Evolutionary conservation across 1,140 invertebrate species (phyloP).

Genomic region (Plutomurus gul): DNA sequence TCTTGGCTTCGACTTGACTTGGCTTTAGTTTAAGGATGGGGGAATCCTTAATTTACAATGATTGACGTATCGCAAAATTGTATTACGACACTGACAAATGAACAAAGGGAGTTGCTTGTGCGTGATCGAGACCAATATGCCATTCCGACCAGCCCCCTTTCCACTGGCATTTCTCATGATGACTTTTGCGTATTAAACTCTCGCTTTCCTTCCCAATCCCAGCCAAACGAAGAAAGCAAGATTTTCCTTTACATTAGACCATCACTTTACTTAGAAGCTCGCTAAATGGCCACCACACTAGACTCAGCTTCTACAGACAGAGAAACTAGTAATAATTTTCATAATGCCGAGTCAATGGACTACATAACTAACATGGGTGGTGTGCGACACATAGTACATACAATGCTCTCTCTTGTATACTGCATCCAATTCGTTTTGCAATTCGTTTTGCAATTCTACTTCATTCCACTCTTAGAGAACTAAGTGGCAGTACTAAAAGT

Average conservation of each 20-base stretch:
- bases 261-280: neutral
- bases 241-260: neutral
- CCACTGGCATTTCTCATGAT: constrained; percentile 17
- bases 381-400: neutral
- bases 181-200: constrained; percentile 17
- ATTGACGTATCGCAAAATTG: constrained; percentile 50
- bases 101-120: constrained; percentile 42
- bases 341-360: no score
- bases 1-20: constrained; percentile 2
- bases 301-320: neutral
- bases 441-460: no score
- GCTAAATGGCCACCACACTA: neutral
- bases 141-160: constrained; percentile 1
- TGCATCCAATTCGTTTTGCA: neutral
- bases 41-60: constrained; percentile 48
- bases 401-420: neutral
- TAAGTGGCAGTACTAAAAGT: no score
- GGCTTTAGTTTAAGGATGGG: constrained; percentile 32
- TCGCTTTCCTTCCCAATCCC: neutral
- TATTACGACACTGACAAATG: constrained; percentile 51
- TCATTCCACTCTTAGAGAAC: no score
- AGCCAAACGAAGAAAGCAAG: neutral
- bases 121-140: constrained; percentile 42
- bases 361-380: no score
- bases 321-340: neutral